These are phyloP conservation scores for Ashinkailepas kermadecensis DNA, from an alignment of 2,888 invertebrate species.

Conservation along the genomic window DNA sequence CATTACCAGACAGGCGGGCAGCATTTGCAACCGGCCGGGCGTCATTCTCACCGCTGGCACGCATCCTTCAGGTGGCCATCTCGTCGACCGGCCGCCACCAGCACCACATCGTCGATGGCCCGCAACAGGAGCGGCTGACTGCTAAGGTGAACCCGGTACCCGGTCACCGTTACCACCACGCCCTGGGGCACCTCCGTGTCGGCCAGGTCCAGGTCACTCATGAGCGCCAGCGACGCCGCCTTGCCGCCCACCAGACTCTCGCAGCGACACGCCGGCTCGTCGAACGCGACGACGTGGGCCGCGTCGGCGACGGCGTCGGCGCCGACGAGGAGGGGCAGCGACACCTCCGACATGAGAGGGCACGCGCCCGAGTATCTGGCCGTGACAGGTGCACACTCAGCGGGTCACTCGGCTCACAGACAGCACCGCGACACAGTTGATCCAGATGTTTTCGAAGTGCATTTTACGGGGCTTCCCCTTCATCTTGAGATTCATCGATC, in stretches of 20 bases:
- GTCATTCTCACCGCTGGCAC: constrained; percentile 21
- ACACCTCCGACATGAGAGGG: background rate
- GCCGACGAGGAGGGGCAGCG: background rate
- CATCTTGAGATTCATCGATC: too few species aligned
- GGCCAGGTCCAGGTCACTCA: constrained; percentile 43
- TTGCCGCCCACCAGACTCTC: constrained; percentile 64
- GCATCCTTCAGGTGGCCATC: constrained; percentile 43
- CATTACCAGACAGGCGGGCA: too few species aligned
- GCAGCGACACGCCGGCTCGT: constrained; percentile 43
- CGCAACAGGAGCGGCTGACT: constrained; percentile 44
- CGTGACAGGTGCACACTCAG: too few species aligned
- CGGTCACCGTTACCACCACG: constrained; percentile 50
- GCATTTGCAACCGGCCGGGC: too few species aligned
- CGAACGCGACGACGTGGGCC: constrained; percentile 30
- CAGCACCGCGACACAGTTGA: too few species aligned
- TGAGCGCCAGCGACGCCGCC: constrained; percentile 63
- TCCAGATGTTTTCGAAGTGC: too few species aligned
- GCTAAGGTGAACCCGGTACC: constrained; percentile 54
- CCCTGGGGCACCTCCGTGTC: constrained; percentile 30
- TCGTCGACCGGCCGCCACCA: constrained; percentile 41
- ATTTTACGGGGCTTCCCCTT: too few species aligned
- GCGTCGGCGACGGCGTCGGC: background rate
- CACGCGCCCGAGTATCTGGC: background rate
- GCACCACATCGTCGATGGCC: constrained; percentile 49
- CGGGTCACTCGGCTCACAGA: too few species aligned